Base-by-base conservation (phyloP, 1,140 invertebrate genomes). In the Papilio polyxenes region DNA sequence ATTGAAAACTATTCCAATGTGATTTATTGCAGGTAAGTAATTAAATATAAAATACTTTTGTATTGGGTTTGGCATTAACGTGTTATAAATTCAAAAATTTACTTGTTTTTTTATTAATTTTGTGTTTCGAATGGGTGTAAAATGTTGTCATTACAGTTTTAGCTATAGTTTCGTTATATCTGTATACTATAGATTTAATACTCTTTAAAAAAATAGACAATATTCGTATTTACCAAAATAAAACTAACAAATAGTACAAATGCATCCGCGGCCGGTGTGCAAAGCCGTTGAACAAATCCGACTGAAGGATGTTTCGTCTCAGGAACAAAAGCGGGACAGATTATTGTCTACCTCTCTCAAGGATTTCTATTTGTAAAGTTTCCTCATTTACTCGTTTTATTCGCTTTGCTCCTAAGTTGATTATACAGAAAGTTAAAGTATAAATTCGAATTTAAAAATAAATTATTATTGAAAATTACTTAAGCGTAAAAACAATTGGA, bases 331-430 rank as follows among this genome's bases (percentile, higher is more conserved):
- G 65, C 65, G 65, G 6, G 23, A 72, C 65, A 72, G 65, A 72
- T 72, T 72, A 72, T 72, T 72, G 65, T 72, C 65, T 72, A 72
- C 65, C 65, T 40, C 62, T 65, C 65, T 72, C 65, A 72, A 72
- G 65, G 31, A 72, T 72, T 72, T 72, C 65, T 72, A 72, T 72
- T 72, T 72, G 65, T 72, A 72, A 72, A 40, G 65, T 72, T 72
- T 72, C 31, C 65, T 15, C 65, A 72, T 72, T 72, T 72, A 72
- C 65, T 72, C 31, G 65, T 37, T 72, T 40, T 72, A 40, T 72
- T 23, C 65, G 65, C 31, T 72, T 37, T 72, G 4, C 31, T 15
- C 5, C 4, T 6, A 72, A 72, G 65, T 72, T 40, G 65, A 37
- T 72, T 72, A 40, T 1, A 72, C 31, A 11, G 31, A 37, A 37